Evolutionary conservation across 1,140 invertebrate species (phyloP).

Genomic region (Papilio polyxenes): DNA sequence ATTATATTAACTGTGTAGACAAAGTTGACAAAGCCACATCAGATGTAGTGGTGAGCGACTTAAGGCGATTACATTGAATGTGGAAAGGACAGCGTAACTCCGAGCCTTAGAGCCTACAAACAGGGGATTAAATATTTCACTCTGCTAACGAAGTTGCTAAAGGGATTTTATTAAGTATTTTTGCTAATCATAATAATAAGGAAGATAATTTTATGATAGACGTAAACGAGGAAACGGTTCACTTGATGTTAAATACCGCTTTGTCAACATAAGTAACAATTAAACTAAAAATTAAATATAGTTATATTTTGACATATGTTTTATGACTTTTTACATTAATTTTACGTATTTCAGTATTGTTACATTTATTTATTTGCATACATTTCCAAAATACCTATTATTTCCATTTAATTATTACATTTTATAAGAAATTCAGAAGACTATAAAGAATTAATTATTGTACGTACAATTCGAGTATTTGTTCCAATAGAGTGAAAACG

Average conservation of each 20-base stretch:
- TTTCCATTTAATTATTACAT: no score
- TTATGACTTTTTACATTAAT: neutral
- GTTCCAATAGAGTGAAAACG: neutral
- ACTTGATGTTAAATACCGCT: neutral
- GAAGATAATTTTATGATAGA: neutral
- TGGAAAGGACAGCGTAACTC: constrained; percentile 48
- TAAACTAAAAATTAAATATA: neutral
- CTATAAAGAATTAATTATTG: neutral
- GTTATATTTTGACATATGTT: neutral
- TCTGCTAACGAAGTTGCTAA: constrained; percentile 37
- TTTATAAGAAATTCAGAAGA: neutral
- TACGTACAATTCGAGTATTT: neutral
- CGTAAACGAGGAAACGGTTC: neutral
- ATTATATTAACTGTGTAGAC: constrained; percentile 33
- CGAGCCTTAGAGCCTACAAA: constrained; percentile 55
- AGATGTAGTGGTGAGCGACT: constrained; percentile 65
- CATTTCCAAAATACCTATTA: no score
- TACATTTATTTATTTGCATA: no score
- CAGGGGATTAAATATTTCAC: constrained; percentile 62
- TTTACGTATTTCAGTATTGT: neutral
- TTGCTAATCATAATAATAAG: neutral
- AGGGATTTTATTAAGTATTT: constrained; percentile 42
- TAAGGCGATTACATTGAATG: constrained; percentile 63
- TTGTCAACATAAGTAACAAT: neutral
- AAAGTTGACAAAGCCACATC: constrained; percentile 43